These are phyloP conservation scores for Fabriciana adippe DNA, from an alignment of 2,888 invertebrate genomes.

Conservation along the genomic window DNA sequence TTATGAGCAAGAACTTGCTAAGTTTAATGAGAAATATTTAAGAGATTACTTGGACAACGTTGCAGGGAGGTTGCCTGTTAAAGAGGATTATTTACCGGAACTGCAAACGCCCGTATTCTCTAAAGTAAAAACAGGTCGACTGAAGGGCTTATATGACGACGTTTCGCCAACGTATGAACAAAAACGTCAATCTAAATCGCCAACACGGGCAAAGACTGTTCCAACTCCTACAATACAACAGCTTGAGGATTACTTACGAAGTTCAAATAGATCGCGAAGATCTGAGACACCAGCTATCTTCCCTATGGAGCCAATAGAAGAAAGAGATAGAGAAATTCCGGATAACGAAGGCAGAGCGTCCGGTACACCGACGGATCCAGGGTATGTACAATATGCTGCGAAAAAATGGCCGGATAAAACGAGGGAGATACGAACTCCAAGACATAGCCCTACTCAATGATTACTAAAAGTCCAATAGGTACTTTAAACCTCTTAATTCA, in stretches of 20 bases:
- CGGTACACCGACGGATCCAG: conserved; percentile 87
- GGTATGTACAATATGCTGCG: conserved; percentile 88
- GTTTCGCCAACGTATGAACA: conserved; percentile 65
- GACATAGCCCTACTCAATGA: conserved; percentile 76
- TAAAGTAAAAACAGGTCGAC: conserved; percentile 68
- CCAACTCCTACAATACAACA: conserved; percentile 75
- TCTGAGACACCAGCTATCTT: conserved; percentile 73
- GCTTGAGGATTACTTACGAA: conserved; percentile 73
- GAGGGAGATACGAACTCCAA: conserved; percentile 80
- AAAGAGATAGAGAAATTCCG: conserved; percentile 64
- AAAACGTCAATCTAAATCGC: conserved; percentile 61
- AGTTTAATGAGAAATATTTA: conserved; percentile 74
- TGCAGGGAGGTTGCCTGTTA: conserved; percentile 63
- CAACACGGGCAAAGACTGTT: conserved; percentile 65
- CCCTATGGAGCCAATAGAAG: conserved; percentile 80
- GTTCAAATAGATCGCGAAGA: conserved; percentile 55
- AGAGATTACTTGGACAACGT: conserved; percentile 68
- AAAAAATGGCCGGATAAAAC: conserved; percentile 84
- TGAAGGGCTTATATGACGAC: conserved; percentile 68
- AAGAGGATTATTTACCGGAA: conserved; percentile 74
- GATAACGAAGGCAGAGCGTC: conserved; percentile 75
- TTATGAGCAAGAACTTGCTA: conserved; percentile 72
- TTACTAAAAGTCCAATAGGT: background rate
- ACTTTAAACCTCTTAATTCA: background rate
- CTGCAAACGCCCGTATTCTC: conserved; percentile 76